Conservation (phyloP, 1,140 invertebrate species). For the Reticulitermes speratus region DNA sequence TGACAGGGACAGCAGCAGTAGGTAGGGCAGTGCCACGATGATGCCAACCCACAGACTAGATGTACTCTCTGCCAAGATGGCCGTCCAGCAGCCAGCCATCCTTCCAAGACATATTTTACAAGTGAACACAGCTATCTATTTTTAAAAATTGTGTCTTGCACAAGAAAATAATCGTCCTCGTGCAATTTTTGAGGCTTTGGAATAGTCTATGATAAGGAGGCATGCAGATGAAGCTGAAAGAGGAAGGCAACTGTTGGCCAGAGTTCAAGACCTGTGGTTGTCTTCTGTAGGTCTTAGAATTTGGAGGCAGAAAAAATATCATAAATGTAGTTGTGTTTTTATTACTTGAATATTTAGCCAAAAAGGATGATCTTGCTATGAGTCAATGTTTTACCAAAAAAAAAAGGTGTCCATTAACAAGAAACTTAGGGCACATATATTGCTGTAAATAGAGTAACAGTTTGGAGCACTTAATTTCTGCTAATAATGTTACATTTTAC, state of each 20-base stretch:
- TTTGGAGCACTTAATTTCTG: not conserved
- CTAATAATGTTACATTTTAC: constrained; percentile 1
- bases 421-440: not conserved
- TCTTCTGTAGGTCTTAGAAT: not conserved
- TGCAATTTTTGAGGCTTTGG: not conserved
- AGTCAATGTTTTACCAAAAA: constrained; percentile 17
- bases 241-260: not conserved
- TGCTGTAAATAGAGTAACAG: not conserved
- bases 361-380: not conserved
- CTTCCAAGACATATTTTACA: not conserved
- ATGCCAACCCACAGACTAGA: not conserved
- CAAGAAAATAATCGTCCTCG: not conserved
- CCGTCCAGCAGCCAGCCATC: constrained; percentile 5
- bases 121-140: constrained; percentile 15
- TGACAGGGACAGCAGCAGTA: not conserved
- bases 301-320: not conserved
- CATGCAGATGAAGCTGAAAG: not conserved
- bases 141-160: not conserved
- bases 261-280: not conserved
- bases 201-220: not conserved
- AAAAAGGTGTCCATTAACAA: not conserved
- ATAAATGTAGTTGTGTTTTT: not conserved
- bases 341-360: not conserved
- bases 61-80: not conserved
- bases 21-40: not conserved